phyloP scores from a whole-genome alignment of 1,140 invertebrate genomes.

The Sarcophaga bullata region DNA sequence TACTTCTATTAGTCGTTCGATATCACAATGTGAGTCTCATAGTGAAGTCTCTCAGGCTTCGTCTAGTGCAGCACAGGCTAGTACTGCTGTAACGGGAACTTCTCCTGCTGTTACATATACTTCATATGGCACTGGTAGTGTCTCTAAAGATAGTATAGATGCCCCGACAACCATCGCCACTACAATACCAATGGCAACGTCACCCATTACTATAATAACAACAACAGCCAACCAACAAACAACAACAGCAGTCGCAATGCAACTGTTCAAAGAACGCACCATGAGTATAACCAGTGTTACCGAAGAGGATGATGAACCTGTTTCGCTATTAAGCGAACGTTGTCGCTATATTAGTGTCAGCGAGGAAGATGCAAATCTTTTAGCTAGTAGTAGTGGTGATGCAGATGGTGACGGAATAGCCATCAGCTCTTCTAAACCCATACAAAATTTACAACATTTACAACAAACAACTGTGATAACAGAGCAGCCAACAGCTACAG shows the following conservation, averaged over 20 bases:
- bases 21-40: slow-evolving; percentile 48
- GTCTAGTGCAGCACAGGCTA: neutral
- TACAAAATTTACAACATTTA: slow-evolving; percentile 43
- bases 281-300: slow-evolving; percentile 61
- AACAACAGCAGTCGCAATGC: slow-evolving; percentile 34
- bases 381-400: neutral
- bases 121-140: neutral
- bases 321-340: slow-evolving; percentile 57
- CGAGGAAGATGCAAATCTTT: slow-evolving; percentile 56
- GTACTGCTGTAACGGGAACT: neutral
- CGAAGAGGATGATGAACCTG: slow-evolving; percentile 60
- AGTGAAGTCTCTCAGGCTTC: neutral
- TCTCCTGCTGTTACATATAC: neutral
- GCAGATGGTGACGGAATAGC: neutral
- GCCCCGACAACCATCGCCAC: neutral
- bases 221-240: neutral
- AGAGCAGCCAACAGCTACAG: slow-evolving; percentile 63
- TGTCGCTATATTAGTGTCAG: slow-evolving; percentile 62
- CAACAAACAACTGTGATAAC: slow-evolving; percentile 65
- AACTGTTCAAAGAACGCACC: slow-evolving; percentile 57
- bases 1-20: slow-evolving; percentile 45
- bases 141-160: slow-evolving; percentile 37
- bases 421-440: neutral
- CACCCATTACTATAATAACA: slow-evolving; percentile 22
- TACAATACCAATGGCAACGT: slow-evolving; percentile 26